These are phyloP conservation scores for Cyphomyrus plagiostoma DNA, from an alignment of 2,113 vertebrate genomes.

Conservation along the genomic window DNA sequence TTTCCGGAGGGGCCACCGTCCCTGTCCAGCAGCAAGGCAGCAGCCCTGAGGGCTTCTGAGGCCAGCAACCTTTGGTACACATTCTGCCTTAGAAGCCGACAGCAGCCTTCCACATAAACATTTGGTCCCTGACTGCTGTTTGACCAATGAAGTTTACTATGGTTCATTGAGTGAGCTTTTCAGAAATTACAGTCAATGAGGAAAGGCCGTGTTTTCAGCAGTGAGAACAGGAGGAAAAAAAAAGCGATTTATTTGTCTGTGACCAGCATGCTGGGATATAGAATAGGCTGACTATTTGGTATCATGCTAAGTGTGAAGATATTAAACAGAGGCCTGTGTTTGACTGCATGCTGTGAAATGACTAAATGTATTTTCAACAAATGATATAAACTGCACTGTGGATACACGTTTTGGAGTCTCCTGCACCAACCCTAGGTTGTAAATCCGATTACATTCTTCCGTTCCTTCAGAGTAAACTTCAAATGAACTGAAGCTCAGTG, in stretches of 20 bases:
- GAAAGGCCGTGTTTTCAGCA: background rate
- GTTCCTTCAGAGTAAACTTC: slow-evolving; percentile 37
- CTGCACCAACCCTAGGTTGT: background rate
- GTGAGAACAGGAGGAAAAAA: background rate
- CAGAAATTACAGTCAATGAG: background rate
- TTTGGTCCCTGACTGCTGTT: background rate
- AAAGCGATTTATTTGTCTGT: background rate
- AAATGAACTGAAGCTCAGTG: slow-evolving; percentile 31
- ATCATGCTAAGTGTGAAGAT: background rate
- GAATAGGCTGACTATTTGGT: background rate
- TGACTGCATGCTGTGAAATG: background rate
- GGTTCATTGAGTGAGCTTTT: background rate
- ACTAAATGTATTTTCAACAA: background rate
- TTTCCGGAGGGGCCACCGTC: slow-evolving; percentile 34
- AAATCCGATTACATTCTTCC: background rate
- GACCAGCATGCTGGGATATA: background rate
- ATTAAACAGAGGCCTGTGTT: background rate
- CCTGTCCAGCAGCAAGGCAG: slow-evolving; percentile 28
- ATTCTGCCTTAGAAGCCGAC: background rate
- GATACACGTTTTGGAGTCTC: background rate
- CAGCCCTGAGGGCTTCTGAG: background rate
- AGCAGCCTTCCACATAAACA: background rate
- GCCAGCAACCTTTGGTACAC: slow-evolving; percentile 18
- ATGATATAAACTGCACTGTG: background rate
- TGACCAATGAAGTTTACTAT: background rate